Conservation (phyloP, 2,113 vertebrate genomes). For the Scomber japonicus region DNA sequence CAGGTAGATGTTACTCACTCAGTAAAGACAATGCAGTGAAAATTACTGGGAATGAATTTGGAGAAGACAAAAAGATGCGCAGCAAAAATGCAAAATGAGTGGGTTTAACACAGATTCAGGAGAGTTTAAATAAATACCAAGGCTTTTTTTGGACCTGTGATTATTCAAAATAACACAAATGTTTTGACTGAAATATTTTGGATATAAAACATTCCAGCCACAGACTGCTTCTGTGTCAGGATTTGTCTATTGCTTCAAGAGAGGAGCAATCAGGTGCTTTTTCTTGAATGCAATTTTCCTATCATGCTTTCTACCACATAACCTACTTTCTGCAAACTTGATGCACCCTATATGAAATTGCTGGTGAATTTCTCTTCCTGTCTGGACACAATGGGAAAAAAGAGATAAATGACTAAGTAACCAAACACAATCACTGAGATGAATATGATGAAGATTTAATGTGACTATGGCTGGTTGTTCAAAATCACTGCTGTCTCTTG, state of each 20-base stretch:
- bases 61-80: conserved; percentile 18
- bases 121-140: background rate
- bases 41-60: conserved; percentile 26
- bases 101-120: conserved; percentile 11
- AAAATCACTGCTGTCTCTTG: conserved; percentile 14
- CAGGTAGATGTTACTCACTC: conserved; percentile 59
- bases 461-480: conserved; percentile 46
- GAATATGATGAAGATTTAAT: conserved; percentile 43
- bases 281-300: background rate
- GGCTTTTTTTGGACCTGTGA: background rate
- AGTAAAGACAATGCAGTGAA: conserved; percentile 4
- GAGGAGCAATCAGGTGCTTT: no score
- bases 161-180: conserved; percentile 36
- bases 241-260: background rate
- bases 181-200: background rate
- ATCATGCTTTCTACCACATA: background rate
- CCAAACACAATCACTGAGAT: conserved; percentile 32
- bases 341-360: background rate
- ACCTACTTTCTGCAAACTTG: background rate
- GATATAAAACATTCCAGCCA: background rate
- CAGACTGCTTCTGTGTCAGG: background rate
- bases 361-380: conserved; percentile 18
- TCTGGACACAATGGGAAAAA: background rate
- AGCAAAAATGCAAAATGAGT: conserved; percentile 8
- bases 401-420: background rate